Conservation (phyloP, 2,797 vertebrate genomes). For the Poliocrania exsul region DNA sequence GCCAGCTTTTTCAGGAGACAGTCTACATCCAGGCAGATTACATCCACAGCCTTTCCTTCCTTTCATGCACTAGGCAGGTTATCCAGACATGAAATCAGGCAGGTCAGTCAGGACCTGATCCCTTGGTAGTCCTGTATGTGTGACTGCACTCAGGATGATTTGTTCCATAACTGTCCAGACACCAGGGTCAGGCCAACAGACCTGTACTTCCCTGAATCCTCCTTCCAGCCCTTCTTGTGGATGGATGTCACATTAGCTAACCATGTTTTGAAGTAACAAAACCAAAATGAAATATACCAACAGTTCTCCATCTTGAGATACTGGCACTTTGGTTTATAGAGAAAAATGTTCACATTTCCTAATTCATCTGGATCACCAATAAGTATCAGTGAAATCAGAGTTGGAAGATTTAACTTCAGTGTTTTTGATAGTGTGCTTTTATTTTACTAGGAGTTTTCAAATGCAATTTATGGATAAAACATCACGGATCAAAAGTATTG, state of each 20-base stretch:
- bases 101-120: neutral
- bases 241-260: neutral
- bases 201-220: neutral
- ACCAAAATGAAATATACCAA: neutral
- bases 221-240: neutral
- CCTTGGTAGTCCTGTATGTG: neutral
- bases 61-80: too few relatives aligned
- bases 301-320: neutral
- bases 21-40: neutral
- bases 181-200: neutral
- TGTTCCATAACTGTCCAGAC: neutral
- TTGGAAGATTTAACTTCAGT: neutral
- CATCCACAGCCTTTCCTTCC: neutral
- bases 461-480: neutral
- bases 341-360: neutral
- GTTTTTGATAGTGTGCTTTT: neutral
- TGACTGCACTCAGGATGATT: neutral
- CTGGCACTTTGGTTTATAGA: neutral
- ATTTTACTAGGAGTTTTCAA: neutral
- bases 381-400: neutral
- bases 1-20: neutral
- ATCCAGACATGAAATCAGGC: accelerated
- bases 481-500: neutral
- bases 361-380: neutral
- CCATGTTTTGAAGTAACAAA: neutral